These are phyloP conservation scores for Cantharis flavilabris DNA, from an alignment of 2,888 invertebrate genomes.

Conservation along the genomic window DNA sequence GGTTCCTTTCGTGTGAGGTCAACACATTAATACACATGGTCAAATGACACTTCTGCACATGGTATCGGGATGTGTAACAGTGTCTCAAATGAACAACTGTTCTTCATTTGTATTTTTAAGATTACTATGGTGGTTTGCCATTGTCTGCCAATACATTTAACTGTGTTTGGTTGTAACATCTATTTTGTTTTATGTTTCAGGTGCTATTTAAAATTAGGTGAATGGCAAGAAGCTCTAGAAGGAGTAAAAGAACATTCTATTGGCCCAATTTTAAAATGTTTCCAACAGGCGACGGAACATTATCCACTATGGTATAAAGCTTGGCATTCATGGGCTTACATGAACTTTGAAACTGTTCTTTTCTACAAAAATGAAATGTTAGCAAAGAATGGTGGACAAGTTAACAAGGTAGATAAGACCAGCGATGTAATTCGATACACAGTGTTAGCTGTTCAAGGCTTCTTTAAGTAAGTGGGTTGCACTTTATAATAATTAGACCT, in stretches of 20 bases:
- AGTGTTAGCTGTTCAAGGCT: slow-evolving; percentile 93
- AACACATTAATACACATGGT: no score
- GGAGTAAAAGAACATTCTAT: slow-evolving; percentile 82
- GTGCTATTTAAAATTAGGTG: slow-evolving; percentile 91
- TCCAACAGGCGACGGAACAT: slow-evolving; percentile 80
- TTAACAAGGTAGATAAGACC: slow-evolving; percentile 31
- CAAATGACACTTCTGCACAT: no score
- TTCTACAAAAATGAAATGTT: slow-evolving; percentile 60
- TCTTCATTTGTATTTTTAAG: no score
- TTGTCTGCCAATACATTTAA: no score
- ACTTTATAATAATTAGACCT: background rate
- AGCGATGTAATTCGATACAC: slow-evolving; percentile 75
- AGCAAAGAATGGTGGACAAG: slow-evolving; percentile 28
- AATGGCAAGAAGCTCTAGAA: slow-evolving; percentile 89
- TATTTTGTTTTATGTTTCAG: slow-evolving; percentile 32
- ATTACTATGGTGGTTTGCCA: no score
- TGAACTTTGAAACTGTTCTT: slow-evolving; percentile 93
- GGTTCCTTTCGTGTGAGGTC: no score
- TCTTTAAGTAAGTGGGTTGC: slow-evolving; percentile 63
- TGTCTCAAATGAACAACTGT: no score
- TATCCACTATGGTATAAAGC: slow-evolving; percentile 94
- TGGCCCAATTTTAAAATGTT: slow-evolving; percentile 75
- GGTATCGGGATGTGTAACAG: no score
- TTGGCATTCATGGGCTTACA: slow-evolving; percentile 98
- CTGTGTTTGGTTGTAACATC: background rate